Base-by-base conservation (phyloP, 2,113 vertebrate species). In the Melierax canorus region DNA sequence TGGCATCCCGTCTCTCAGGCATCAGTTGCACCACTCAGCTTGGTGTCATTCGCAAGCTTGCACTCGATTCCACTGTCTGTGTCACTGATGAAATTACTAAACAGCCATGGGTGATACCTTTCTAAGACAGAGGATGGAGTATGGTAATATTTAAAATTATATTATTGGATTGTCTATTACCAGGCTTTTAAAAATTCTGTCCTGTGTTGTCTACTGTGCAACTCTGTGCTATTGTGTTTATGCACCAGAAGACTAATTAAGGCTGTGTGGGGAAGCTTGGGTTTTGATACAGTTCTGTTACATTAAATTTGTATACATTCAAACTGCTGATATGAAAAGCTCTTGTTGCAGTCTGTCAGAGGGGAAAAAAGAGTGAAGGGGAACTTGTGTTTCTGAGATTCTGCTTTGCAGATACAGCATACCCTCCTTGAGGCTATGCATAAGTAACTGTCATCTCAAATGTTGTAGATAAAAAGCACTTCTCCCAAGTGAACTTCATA, bases 1-100 rank as follows among this genome's bases (percentile, higher is more conserved):
- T 64, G 45, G 17, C 27, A n/a, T 56, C 41, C 24, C 0, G 0
- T n/a, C 50, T 30, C 22, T 41, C 16, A 18, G 30, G 43, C 1
- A 27, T 75, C 19, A n/a, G 1, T 24, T 1, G 3, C 32, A 32
- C 21, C 32, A 9, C 43, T 66, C 45, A 59, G 12, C n/a, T 56
- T 66, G 45, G 12, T 64, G 36, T 56, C 7, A 3, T 8, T 64
- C 30, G 26, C 60, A 75, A 1, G 20, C 7, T 16, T 74, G 10
- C 15, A 3, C 51, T 82, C 0, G 2, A 43, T 86, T 27, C 38
- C 21, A 13, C n/a, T 51, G 12, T 41, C 26, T 32, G 4, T 45
- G 41, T 53, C 30, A 19, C 1, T 67, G 36, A 8, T 71, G 38
- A 23, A 67, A 48, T 6, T 51, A 4, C 1, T 63, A 10, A 90